A percentile compares a stretch with the other conserved stretches of the same genome.
phyloP scores from a whole-genome alignment of 64 coral and sea anemone species.

The Cladopsammia gracilis region DNA sequence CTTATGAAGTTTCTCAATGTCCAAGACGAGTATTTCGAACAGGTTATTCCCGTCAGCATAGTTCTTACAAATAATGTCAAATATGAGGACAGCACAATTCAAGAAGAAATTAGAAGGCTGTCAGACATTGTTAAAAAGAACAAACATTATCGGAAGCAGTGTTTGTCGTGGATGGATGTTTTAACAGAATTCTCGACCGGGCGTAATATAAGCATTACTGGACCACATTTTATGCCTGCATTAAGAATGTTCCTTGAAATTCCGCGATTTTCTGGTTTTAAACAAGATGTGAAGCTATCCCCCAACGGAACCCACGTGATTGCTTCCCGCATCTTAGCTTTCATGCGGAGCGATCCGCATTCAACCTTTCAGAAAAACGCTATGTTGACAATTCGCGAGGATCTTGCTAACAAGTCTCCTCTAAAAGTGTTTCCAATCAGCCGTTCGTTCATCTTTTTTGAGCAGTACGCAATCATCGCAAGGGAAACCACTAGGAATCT shows the following conservation, averaged over 20 bases:
- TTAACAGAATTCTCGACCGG: constrained; percentile 25
- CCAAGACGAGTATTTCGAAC: constrained; percentile 61
- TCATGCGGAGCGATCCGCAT: constrained; percentile 51
- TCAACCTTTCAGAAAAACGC: constrained; percentile 70
- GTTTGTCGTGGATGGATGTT: constrained; percentile 68
- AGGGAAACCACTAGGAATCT: constrained; percentile 56
- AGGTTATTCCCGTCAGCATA: constrained; percentile 59
- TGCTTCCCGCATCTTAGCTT: constrained; percentile 72
- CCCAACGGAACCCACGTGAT: constrained; percentile 16
- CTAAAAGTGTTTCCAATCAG: constrained; percentile 63
- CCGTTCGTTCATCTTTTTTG: constrained; percentile 53
- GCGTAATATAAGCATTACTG: constrained; percentile 25
- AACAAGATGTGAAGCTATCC: constrained; percentile 63
- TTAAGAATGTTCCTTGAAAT: constrained; percentile 56
- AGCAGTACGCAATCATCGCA: constrained; percentile 53
- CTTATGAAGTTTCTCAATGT: constrained; percentile 44
- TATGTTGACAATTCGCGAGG: constrained; percentile 79
- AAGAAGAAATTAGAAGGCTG: constrained; percentile 55
- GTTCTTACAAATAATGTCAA: constrained; percentile 38
- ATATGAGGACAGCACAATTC: constrained; percentile 40
- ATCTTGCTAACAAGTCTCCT: constrained; percentile 55
- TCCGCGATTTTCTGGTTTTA: constrained; percentile 55
- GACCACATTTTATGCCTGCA: constrained; percentile 54
- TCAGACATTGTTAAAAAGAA: constrained; percentile 65
- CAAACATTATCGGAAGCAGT: constrained; percentile 35